phyloP scores from a whole-genome alignment of 2,888 invertebrate genomes.

The Protophormia terraenovae region DNA sequence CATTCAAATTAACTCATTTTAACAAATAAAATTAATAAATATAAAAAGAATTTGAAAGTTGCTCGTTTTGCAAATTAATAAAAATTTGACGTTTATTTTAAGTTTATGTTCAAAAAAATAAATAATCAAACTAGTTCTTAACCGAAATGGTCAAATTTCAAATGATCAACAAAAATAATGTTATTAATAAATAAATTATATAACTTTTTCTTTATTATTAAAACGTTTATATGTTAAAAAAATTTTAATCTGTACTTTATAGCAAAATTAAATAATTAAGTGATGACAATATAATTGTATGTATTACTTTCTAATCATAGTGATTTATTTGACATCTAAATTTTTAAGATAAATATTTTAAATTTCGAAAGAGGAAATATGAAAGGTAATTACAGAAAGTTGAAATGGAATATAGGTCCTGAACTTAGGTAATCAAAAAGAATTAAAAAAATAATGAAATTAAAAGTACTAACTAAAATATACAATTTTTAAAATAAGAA shows the following conservation, averaged over 20 bases:
- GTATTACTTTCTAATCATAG: constrained; percentile 9
- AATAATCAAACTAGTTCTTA: background rate
- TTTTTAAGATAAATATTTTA: background rate
- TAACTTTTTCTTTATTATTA: background rate
- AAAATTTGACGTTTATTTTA: background rate
- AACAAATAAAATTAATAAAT: background rate
- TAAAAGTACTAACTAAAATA: no score
- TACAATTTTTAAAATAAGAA: no score
- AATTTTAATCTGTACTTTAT: background rate
- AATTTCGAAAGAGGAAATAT: background rate
- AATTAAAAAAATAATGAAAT: no score
- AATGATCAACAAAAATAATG: background rate
- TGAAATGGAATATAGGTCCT: no score
- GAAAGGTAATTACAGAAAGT: no score
- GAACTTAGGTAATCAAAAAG: no score
- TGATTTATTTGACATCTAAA: background rate
- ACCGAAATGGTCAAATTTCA: background rate
- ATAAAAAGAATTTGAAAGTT: constrained; percentile 15
- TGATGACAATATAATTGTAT: constrained; percentile 3
- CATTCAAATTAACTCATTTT: background rate
- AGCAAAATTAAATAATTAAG: background rate
- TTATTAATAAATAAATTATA: constrained; percentile 9
- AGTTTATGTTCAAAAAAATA: background rate
- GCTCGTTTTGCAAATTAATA: constrained; percentile 1
- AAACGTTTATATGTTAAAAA: constrained; percentile 27